Percentiles rank a stretch among this genome's conserved stretches.
phyloP scores from a whole-genome alignment of 2,888 invertebrate genomes.

The Hirtodrosophila alboralis region DNA sequence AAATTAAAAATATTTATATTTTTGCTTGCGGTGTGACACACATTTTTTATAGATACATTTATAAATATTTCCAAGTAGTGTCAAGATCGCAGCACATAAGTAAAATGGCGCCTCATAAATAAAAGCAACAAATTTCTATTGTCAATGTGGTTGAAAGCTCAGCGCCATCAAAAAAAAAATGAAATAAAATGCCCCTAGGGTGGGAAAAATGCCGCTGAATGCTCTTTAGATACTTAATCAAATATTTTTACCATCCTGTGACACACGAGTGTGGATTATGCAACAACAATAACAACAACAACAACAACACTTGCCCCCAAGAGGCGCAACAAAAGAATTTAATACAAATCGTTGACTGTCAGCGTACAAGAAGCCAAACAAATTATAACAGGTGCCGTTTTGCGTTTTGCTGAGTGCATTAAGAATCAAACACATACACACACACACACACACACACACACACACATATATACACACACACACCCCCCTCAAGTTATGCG shows the following conservation, averaged over 20 bases:
- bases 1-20: conserved; percentile 47
- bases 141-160: conserved; percentile 59
- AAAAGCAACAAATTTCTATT: conserved; percentile 62
- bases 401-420: conserved; percentile 52
- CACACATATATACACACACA: conserved; percentile 9
- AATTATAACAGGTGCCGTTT: conserved; percentile 76
- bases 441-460: conserved; percentile 3
- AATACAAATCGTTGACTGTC: conserved; percentile 75
- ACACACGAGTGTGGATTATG: conserved; percentile 41
- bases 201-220: conserved; percentile 1
- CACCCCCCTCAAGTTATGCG: conserved; percentile 31
- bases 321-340: conserved; percentile 59
- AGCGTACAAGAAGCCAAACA: conserved; percentile 76
- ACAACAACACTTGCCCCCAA: conserved; percentile 43
- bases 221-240: conserved; percentile 61
- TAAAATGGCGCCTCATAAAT: conserved; percentile 21
- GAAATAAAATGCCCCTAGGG: conserved; percentile 30
- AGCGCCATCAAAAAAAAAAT: conserved; percentile 30
- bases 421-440: conserved; percentile 31
- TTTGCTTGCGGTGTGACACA: conserved; percentile 38
- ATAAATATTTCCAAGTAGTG: conserved; percentile 18
- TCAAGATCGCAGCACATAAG: conserved; percentile 38
- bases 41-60: neutral
- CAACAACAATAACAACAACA: conserved; percentile 53
- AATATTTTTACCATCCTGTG: conserved; percentile 52